Base-by-base conservation (phyloP, 2,113 vertebrate genomes). In the Dendropsophus ebraccatus region DNA sequence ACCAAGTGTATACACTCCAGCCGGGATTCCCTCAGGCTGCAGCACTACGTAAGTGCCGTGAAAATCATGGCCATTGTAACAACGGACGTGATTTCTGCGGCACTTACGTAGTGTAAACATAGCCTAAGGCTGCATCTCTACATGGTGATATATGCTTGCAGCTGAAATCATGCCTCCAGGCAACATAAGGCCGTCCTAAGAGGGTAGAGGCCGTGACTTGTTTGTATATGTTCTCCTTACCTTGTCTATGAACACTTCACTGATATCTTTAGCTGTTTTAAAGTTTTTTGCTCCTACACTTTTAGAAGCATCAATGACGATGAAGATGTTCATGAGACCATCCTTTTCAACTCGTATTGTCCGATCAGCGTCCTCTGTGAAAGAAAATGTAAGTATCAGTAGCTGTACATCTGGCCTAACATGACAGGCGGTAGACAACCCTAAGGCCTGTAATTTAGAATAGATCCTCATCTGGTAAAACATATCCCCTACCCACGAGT, bases 321-420 rank as follows among this genome's bases (percentile, higher is more conserved):
- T 41, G 49, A 86, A 86, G 16, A 86, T 86, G 19, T 86, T 86
- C 84, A 86, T 73, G 14, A 41, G 49, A 52, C 62, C 84, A 9
- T 37, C 75, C 12, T 13, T 70, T 54, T n/a, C 12, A 30, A 80
- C 67, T 25, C 28, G 2, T 13, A 86, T 17, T 56, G 9, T 58
- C 19, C 76, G 76, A 25, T 45, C 23, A 2, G 1, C 5, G 5
- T 17, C 2, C 0, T 1, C 74, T 79, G 37, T 56, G 28, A 17
- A 12, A 25, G 58, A 81, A 16, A 81, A 45, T n/a, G 17, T 41
- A 32, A 35, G 14, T 16, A 65, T 65, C 4, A 65, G 25, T 13
- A 65, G 13, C 5, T 65, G 62, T 65, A 5, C 16, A 65, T 30
- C 25, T 14, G 17, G 8, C n/a, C 12, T 47, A 21, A 49, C 28